Conservation (phyloP, 2,797 vertebrate species). For the Atherinosoma microstoma region DNA sequence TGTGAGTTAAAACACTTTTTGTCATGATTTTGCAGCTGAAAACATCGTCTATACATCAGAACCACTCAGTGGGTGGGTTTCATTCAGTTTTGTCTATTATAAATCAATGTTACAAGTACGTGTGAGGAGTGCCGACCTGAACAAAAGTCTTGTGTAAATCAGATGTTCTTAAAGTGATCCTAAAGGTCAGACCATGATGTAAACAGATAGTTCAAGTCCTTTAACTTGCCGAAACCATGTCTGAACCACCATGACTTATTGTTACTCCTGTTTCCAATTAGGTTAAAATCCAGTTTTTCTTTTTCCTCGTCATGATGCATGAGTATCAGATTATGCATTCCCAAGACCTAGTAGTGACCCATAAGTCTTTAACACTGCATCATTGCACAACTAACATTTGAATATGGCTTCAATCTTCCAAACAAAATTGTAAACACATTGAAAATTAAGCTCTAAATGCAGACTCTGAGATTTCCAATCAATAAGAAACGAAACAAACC, state of each 20-base stretch:
- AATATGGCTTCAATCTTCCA: slow-evolving; percentile 36
- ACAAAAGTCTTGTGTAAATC: slow-evolving; percentile 58
- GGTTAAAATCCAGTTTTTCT: slow-evolving; percentile 34
- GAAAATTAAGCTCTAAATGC: slow-evolving; percentile 19
- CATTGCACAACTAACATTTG: slow-evolving; percentile 42
- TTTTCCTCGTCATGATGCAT: slow-evolving; percentile 40
- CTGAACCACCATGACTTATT: slow-evolving; percentile 55
- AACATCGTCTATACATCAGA: slow-evolving; percentile 38
- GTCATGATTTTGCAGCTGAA: slow-evolving; percentile 44
- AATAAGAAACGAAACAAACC: slow-evolving; percentile 47
- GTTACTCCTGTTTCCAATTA: slow-evolving; percentile 61
- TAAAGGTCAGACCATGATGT: slow-evolving; percentile 27
- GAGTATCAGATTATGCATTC: slow-evolving; percentile 25
- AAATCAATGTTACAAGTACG: slow-evolving; percentile 60
- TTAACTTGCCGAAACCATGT: slow-evolving; percentile 46
- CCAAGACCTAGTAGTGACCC: slow-evolving; percentile 50
- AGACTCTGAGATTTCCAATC: slow-evolving; percentile 19
- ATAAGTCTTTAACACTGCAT: slow-evolving; percentile 50
- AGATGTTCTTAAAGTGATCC: slow-evolving; percentile 38
- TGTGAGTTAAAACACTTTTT: slow-evolving; percentile 30
- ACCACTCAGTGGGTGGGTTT: slow-evolving; percentile 42
- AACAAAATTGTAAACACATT: slow-evolving; percentile 61
- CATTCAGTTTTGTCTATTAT: slow-evolving; percentile 49
- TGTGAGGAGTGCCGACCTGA: slow-evolving; percentile 44
- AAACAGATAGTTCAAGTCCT: slow-evolving; percentile 40